Evolutionary conservation across 2,888 invertebrate species (phyloP), one percentile per base, ranked within the genome.

Genomic region (Nomada goodeniana): DNA sequence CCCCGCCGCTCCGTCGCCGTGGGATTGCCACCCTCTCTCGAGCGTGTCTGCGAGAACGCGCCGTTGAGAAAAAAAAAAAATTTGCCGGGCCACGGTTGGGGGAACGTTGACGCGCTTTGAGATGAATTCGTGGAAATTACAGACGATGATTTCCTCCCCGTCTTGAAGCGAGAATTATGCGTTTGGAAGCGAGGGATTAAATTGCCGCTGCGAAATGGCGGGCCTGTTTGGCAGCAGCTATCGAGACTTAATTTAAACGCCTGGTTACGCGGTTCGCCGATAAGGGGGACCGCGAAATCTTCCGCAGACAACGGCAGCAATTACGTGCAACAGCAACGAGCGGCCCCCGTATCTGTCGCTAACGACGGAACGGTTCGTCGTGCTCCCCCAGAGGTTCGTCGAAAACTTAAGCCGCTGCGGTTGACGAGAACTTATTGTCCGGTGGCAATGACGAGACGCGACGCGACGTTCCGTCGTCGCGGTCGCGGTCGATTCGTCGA

Each of bases 401-500:
- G 70, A 81, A 82, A 86, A 88, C 82, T 85, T 82, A 69, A 77
- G 60, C 67, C 70, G 74, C 75, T 86, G 82, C 63, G 83, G 72
- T 82, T 84, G 81, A 80, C 81, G 86, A 86, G 81, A 84, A 87
- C 79, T 87, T 84, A 84, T 81, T 75, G 82, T 82, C 75, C 74
- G 63, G 72, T 61, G 63, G 85, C 76, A 84, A 85, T 4, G n/a
- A 11, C 10, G 47, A 15, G 47, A 47, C 13, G 15, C 47, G 47
- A 47, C 13, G 15, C 47, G 47, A 47, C 15, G 15, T 47, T 47
- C 47, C 15, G 23, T 23, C 23, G 23, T 23, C 23, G 23, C 23
- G 0, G 47, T 15, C 47, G 36, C 36, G 36, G 36, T 36, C 36
- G 36, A 36, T 36, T 36, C 36, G 36, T 36, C 36, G 36, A 36